phyloP scores from a whole-genome alignment of 2,888 invertebrate species.

The Pandemis corylana region DNA sequence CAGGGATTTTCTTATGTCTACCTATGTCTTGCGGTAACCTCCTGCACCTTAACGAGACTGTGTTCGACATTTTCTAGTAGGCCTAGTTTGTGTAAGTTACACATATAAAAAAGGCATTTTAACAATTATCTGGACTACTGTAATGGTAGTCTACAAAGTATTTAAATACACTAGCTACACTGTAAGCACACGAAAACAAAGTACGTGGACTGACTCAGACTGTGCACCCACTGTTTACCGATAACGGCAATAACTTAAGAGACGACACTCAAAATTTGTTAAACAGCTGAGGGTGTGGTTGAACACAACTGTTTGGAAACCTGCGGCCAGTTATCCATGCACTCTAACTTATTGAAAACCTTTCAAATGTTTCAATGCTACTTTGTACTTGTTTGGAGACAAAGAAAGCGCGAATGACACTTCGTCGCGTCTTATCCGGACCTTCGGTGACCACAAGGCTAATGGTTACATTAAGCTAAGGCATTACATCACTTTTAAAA shows the following conservation, averaged over 20 bases:
- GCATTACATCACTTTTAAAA: not conserved
- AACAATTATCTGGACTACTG: too few species aligned
- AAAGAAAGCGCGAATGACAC: not conserved
- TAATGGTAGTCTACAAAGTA: too few species aligned
- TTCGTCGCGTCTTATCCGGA: not conserved
- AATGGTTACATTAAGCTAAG: not conserved
- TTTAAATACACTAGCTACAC: too few species aligned
- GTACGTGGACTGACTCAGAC: too few species aligned
- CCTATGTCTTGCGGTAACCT: not conserved
- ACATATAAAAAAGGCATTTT: too few species aligned
- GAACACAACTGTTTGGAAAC: not conserved
- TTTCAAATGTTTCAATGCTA: not conserved
- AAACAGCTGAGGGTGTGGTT: not conserved
- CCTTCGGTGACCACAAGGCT: not conserved
- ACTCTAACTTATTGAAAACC: slow-evolving; percentile 1
- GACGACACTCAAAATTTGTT: not conserved
- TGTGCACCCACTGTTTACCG: too few species aligned
- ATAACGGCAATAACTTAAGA: too few species aligned
- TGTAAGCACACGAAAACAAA: too few species aligned
- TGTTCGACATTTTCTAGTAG: too few species aligned
- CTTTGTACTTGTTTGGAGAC: slow-evolving; percentile 2
- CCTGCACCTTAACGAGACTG: not conserved
- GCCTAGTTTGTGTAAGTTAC: too few species aligned
- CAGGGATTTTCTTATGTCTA: not conserved
- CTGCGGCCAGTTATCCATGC: slow-evolving; percentile 1